phyloP scores from a whole-genome alignment of 2,797 vertebrate genomes.

The Lepilemur ruficaudatus region DNA sequence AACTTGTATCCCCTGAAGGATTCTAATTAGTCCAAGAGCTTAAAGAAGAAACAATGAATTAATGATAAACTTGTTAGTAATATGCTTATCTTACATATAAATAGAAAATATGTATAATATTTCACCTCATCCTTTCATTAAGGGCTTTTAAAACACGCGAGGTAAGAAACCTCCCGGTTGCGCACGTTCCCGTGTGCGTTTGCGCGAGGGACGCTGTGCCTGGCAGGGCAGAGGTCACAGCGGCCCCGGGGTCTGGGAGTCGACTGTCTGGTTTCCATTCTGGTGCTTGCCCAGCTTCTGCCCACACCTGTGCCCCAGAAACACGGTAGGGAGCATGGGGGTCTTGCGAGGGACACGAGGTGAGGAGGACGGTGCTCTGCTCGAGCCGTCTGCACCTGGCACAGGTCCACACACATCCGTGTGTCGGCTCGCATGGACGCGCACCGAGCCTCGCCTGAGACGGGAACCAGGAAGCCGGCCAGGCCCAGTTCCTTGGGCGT shows the following conservation, averaged over 20 bases:
- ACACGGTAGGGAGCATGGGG: rapidly evolving
- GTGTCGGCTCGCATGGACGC: rapidly evolving
- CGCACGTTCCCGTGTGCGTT: not conserved
- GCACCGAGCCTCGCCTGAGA: not conserved
- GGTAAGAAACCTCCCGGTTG: not conserved
- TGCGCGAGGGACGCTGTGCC: too few relatives aligned
- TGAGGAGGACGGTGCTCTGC: rapidly evolving
- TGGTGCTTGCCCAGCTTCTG: not conserved
- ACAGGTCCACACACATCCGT: not conserved
- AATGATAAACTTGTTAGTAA: not conserved
- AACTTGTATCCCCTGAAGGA: not conserved
- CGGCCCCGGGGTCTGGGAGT: not conserved
- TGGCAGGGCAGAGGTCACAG: not conserved
- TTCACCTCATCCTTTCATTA: not conserved
- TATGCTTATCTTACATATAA: not conserved
- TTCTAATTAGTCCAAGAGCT: constrained; percentile 52
- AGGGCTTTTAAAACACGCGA: not conserved
- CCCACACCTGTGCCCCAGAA: not conserved
- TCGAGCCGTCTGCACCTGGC: not conserved
- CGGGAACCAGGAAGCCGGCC: not conserved
- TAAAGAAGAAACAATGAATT: not conserved
- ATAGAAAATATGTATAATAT: not conserved
- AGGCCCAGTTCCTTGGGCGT: not conserved
- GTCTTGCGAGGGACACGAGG: too few relatives aligned
- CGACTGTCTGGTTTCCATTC: not conserved